Percentiles rank a stretch among this genome's conserved stretches.
phyloP scores from a whole-genome alignment of 2,113 vertebrate genomes.

The Donacobius atricapilla region DNA sequence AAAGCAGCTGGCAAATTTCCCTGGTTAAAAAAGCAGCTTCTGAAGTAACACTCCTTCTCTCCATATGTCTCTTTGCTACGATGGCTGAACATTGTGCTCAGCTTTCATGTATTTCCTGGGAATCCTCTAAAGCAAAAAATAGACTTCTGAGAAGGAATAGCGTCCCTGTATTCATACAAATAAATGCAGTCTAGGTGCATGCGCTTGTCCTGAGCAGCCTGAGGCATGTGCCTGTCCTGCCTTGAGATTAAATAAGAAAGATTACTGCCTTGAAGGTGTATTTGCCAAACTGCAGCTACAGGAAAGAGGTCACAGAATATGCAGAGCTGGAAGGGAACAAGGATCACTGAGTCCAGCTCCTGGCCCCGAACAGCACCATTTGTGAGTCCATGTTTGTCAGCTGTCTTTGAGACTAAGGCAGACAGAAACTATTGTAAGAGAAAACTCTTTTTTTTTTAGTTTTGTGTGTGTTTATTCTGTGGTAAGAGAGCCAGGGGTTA shows the following conservation, averaged over 20 bases:
- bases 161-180: background rate
- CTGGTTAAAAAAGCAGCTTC: constrained; percentile 6
- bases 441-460: background rate
- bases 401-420: background rate
- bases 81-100: background rate
- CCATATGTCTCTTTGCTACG: background rate
- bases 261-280: background rate
- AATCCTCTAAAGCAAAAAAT: constrained; percentile 30
- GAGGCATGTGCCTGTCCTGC: background rate
- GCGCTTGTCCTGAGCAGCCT: background rate
- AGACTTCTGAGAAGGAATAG: background rate
- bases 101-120: background rate
- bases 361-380: background rate
- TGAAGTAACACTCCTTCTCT: constrained; percentile 14
- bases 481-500: background rate
- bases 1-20: constrained; percentile 15
- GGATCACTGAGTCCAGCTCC: background rate
- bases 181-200: background rate
- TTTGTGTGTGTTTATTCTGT: background rate
- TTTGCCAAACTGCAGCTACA: background rate
- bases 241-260: background rate
- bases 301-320: background rate
- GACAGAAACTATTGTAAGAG: background rate
- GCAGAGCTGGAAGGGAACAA: background rate
- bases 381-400: too few species aligned